Conservation (phyloP, 2,113 vertebrate genomes). For the Grammomys surdaster region DNA sequence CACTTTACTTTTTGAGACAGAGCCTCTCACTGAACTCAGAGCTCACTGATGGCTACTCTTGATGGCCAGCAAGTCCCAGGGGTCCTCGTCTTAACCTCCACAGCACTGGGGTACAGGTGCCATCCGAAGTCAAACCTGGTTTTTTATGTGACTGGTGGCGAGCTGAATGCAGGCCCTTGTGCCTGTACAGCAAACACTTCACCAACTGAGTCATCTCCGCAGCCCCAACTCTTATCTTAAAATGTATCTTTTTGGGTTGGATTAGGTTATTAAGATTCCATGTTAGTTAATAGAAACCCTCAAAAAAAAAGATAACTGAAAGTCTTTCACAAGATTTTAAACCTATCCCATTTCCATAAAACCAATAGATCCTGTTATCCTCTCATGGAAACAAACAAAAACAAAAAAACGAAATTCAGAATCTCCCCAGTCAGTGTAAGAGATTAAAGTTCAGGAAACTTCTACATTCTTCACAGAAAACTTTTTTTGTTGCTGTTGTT, state of each 20-base stretch:
- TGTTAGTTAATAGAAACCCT: not conserved
- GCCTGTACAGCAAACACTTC: not conserved
- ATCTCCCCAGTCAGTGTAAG: not conserved
- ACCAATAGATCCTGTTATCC: not conserved
- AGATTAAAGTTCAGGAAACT: constrained; percentile 13
- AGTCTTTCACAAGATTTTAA: not conserved
- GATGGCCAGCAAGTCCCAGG: not conserved
- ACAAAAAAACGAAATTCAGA: not conserved
- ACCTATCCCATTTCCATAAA: not conserved
- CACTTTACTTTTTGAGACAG: not conserved
- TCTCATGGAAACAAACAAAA: too few species aligned
- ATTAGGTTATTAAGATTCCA: not conserved
- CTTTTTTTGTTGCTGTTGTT: too few species aligned
- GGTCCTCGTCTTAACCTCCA: not conserved
- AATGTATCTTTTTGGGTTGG: not conserved
- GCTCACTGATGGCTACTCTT: not conserved
- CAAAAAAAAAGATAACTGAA: not conserved
- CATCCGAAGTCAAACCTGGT: not conserved
- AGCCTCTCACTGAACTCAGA: not conserved
- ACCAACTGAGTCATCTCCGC: not conserved
- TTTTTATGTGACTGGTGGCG: not conserved
- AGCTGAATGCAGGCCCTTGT: not conserved
- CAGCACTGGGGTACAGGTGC: not conserved
- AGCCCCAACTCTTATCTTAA: not conserved
- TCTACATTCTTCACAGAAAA: not conserved